Percentiles rank a stretch among this genome's conserved stretches.
Evolutionary conservation across 2,888 invertebrate species (phyloP).

Genomic region (Drosophila nigricruria): DNA sequence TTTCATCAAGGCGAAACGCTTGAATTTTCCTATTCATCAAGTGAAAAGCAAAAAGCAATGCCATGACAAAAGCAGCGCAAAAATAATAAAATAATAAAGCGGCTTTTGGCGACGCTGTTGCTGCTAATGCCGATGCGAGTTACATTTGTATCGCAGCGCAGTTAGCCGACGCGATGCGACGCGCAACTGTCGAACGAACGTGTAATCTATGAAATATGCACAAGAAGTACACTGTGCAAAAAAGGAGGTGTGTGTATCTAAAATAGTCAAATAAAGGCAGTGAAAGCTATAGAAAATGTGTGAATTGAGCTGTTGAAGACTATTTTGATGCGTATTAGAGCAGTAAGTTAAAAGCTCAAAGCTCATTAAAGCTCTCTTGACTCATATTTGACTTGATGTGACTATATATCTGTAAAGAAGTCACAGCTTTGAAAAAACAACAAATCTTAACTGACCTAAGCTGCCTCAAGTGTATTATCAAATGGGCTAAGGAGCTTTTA

Average conservation of each 20-base stretch:
- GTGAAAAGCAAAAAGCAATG: constrained; percentile 56
- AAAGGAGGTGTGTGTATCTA: neutral
- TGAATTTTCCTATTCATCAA: constrained; percentile 71
- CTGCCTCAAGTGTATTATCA: too few species aligned
- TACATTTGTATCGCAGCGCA: constrained; percentile 54
- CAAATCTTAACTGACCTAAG: too few species aligned
- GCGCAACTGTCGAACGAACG: constrained; percentile 1
- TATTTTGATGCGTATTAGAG: too few species aligned
- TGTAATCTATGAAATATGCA: constrained; percentile 9
- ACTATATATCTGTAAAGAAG: too few species aligned
- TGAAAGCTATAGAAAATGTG: too few species aligned
- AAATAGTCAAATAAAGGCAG: too few species aligned
- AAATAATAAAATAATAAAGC: constrained; percentile 62
- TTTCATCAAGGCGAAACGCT: constrained; percentile 37
- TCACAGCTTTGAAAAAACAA: too few species aligned
- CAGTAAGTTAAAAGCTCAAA: too few species aligned
- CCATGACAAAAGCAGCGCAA: constrained; percentile 37
- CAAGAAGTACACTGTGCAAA: neutral
- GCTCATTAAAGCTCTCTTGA: too few species aligned
- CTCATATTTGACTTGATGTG: too few species aligned
- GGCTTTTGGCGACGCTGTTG: constrained; percentile 47
- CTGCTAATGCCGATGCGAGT: constrained; percentile 46
- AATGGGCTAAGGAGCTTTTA: too few species aligned
- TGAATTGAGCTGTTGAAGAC: too few species aligned
- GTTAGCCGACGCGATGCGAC: constrained; percentile 31